A percentile compares a stretch with the other conserved stretches of the same genome.
phyloP scores from a whole-genome alignment of 2,797 vertebrate species.

The Pitangus sulphuratus region DNA sequence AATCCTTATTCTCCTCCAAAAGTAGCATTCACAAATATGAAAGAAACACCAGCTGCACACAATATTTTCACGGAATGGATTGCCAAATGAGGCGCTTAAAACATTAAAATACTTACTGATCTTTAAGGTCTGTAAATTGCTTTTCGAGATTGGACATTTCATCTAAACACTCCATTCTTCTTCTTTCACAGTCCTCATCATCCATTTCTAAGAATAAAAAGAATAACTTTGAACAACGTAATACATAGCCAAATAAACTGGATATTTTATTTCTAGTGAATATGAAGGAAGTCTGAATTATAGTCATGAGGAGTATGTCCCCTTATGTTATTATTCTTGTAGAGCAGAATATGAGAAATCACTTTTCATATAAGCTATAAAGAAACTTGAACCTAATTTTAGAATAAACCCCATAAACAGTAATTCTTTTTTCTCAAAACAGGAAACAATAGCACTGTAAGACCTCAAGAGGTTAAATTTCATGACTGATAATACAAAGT shows the following conservation, averaged over 20 bases:
- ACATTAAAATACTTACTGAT: conserved; percentile 88
- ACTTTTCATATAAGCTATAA: neutral
- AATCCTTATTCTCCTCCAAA: neutral
- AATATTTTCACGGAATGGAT: neutral
- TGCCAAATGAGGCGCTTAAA: neutral
- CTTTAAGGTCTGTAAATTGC: conserved; percentile 97
- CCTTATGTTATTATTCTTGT: neutral
- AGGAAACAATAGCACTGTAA: neutral
- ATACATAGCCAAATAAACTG: neutral
- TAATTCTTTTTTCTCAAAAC: neutral
- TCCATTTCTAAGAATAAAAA: conserved; percentile 90
- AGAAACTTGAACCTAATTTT: neutral
- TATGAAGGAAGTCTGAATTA: neutral
- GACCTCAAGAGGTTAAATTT: neutral
- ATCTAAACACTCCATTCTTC: conserved; percentile 97
- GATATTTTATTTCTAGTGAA: neutral
- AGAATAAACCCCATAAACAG: neutral
- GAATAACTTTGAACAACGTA: neutral
- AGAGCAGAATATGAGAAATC: neutral
- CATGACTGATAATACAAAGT: neutral
- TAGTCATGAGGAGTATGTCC: neutral
- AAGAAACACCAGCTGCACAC: neutral
- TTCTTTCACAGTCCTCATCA: conserved; percentile 97
- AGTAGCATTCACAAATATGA: neutral
- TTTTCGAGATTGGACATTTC: conserved; percentile 99